phyloP scores from a whole-genome alignment of 2,888 invertebrate species.

The Lasioglossum marginatum region DNA sequence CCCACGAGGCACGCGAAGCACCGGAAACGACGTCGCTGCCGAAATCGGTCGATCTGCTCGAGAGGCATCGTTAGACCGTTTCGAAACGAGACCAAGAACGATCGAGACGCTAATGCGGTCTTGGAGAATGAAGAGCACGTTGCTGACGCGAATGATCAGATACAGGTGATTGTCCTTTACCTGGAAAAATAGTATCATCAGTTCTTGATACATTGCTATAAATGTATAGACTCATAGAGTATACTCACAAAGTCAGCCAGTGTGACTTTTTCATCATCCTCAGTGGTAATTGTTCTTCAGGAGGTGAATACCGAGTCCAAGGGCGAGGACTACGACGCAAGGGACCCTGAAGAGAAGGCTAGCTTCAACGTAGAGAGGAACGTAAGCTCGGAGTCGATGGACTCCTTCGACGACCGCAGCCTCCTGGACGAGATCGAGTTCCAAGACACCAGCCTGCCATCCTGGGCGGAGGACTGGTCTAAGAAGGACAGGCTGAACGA shows the following conservation, averaged over 20 bases:
- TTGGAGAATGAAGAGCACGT: not conserved
- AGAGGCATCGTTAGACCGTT: conserved; percentile 16
- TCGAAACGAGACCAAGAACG: conserved; percentile 13
- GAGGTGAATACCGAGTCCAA: conserved; percentile 9
- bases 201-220: not conserved
- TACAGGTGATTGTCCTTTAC: not conserved
- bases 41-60: conserved; percentile 56
- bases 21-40: conserved; percentile 68
- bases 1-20: conserved; percentile 62
- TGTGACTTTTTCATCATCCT: not conserved
- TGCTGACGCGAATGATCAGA: not conserved
- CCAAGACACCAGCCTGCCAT: conserved; percentile 1
- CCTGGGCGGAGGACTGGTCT: not conserved
- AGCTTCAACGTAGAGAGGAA: not conserved
- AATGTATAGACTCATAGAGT: not conserved
- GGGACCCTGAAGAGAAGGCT: not conserved
- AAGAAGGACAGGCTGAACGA: conserved; percentile 3
- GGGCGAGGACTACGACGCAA: not conserved
- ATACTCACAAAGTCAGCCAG: not conserved
- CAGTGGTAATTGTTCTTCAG: not conserved
- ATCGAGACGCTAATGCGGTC: conserved; percentile 10
- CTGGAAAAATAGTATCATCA: not conserved
- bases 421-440: conserved; percentile 39
- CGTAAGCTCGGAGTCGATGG: conserved; percentile 7
- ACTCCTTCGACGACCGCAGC: conserved; percentile 32